Percentiles rank a stretch among this genome's conserved stretches.
Conservation (phyloP, 2,797 vertebrate species). For the Sciaenops ocellatus region DNA sequence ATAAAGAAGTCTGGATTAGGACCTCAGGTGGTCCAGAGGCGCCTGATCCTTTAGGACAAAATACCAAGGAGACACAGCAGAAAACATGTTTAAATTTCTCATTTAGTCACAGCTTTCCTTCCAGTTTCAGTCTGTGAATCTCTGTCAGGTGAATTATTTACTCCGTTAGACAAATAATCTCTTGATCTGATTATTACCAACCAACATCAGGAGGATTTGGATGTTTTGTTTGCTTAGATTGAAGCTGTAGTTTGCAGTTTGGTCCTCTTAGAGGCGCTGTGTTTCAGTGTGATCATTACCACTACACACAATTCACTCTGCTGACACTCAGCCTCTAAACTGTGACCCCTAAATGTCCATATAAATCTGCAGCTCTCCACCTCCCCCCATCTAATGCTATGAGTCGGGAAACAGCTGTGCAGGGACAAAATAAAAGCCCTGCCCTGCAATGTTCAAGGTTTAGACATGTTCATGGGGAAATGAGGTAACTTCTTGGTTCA, state of each 20-base stretch:
- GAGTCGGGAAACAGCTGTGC: conserved; percentile 57
- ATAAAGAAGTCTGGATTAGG: conserved; percentile 57
- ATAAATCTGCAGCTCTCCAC: conserved; percentile 67
- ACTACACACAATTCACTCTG: conserved; percentile 40
- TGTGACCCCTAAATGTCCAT: conserved; percentile 68
- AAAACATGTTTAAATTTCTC: conserved; percentile 35
- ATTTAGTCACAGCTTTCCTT: conserved; percentile 37
- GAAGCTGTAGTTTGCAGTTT: conserved; percentile 32
- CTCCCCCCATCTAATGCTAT: conserved; percentile 41
- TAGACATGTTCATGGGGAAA: conserved; percentile 46
- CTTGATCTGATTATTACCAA: neutral
- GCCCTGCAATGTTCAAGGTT: conserved; percentile 14
- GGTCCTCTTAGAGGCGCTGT: conserved; percentile 57
- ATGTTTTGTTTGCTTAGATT: neutral
- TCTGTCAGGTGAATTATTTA: neutral
- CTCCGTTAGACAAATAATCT: too few species aligned
- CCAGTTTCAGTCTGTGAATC: conserved; percentile 14
- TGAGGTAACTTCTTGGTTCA: conserved; percentile 29
- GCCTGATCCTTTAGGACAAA: conserved; percentile 39
- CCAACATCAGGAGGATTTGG: neutral
- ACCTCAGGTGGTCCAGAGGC: conserved; percentile 47
- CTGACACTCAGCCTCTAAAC: conserved; percentile 56
- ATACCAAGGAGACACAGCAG: conserved; percentile 37
- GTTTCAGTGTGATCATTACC: conserved; percentile 36
- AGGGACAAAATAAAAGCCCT: conserved; percentile 40